A percentile compares a stretch with the other conserved stretches of the same genome.
Evolutionary conservation across 2,888 invertebrate genomes (phyloP).

Genomic region (Listrodromus nycthemerus): DNA sequence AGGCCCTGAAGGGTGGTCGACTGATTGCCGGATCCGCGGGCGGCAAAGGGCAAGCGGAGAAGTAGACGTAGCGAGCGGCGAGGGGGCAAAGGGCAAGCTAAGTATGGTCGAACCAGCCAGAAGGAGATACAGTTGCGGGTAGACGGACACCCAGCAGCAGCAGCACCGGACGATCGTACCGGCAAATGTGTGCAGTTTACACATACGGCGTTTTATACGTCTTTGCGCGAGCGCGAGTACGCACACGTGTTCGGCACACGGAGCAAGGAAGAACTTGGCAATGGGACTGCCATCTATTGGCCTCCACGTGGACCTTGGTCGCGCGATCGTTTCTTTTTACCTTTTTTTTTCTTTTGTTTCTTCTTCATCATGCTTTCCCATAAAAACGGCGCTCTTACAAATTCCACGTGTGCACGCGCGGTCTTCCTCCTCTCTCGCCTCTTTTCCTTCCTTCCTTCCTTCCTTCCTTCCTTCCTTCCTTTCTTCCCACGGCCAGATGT

Average conservation of each 20-base stretch:
- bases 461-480: constrained; percentile 45
- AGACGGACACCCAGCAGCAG: constrained; percentile 9
- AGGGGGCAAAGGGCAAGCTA: constrained; percentile 18
- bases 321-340: constrained; percentile 58
- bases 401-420: constrained; percentile 67
- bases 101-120: constrained; percentile 17
- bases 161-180: not conserved
- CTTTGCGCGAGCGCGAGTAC: not conserved
- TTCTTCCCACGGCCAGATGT: constrained; percentile 55
- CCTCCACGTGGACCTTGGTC: constrained; percentile 75
- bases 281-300: constrained; percentile 82
- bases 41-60: not conserved
- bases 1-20: constrained; percentile 31
- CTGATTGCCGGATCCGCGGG: constrained; percentile 23
- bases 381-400: constrained; percentile 77
- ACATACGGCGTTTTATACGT: not conserved
- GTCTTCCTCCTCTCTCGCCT: constrained; percentile 29
- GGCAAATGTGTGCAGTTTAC: not conserved
- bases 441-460: constrained; percentile 31
- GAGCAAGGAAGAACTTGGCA: constrained; percentile 67
- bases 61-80: not conserved
- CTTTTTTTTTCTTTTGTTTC: constrained; percentile 24
- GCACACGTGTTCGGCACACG: constrained; percentile 4
- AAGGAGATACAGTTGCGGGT: constrained; percentile 16
- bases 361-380: constrained; percentile 67